Conservation (phyloP, 2,888 invertebrate species). For the Erebia palarica region DNA sequence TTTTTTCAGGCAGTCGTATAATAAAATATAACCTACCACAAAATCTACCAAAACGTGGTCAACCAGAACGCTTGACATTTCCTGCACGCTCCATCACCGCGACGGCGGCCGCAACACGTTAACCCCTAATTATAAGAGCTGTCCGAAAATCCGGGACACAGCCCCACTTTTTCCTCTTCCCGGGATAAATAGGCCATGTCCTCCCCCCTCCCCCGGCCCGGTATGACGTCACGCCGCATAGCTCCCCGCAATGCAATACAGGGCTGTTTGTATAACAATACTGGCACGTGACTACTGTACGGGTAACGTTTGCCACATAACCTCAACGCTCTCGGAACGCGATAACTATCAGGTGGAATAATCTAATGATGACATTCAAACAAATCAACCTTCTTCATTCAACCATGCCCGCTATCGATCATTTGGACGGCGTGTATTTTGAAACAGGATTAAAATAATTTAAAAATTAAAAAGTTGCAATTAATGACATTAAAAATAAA, state of each 20-base stretch:
- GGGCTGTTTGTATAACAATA: conserved; percentile 30
- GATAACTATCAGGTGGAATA: too few relatives aligned
- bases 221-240: conserved; percentile 38
- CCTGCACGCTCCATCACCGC: too few relatives aligned
- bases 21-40: not conserved
- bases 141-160: conserved; percentile 47
- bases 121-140: conserved; percentile 37
- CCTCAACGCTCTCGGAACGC: not conserved
- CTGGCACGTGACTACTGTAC: conserved; percentile 10
- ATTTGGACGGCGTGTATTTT: too few relatives aligned
- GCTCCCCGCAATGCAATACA: conserved; percentile 47
- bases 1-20: too few relatives aligned
- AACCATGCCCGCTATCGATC: too few relatives aligned
- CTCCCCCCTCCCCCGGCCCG: conserved; percentile 45
- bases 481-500: too few relatives aligned
- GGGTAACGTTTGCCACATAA: conserved; percentile 10
- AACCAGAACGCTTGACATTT: not conserved
- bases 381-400: too few relatives aligned
- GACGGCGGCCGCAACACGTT: not conserved
- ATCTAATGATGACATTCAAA: too few relatives aligned
- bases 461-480: too few relatives aligned
- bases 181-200: conserved; percentile 55
- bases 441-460: too few relatives aligned
- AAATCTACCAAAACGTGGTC: too few relatives aligned
- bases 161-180: conserved; percentile 48